Evolutionary conservation across 2,113 vertebrate genomes (phyloP).

Genomic region (Tenrec ecaudatus): DNA sequence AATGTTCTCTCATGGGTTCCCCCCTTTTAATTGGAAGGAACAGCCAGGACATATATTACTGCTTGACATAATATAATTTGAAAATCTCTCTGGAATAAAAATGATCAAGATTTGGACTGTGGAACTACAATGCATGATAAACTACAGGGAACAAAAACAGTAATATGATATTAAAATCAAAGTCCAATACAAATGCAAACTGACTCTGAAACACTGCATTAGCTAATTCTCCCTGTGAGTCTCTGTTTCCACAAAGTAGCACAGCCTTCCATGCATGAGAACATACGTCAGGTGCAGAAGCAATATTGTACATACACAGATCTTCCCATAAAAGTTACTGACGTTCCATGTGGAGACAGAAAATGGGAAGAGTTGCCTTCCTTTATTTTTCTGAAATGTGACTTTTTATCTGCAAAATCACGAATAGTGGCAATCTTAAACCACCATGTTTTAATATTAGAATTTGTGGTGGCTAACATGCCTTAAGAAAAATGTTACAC

Average conservation of each 20-base stretch:
- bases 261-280: not conserved
- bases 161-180: constrained; percentile 43
- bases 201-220: not conserved
- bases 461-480: not conserved
- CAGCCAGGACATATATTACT: not conserved
- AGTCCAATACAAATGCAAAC: not conserved
- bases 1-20: not conserved
- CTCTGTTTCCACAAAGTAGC: not conserved
- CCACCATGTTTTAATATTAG: not conserved
- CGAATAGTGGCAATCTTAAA: not conserved
- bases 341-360: not conserved
- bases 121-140: not conserved
- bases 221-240: not conserved
- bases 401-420: constrained; percentile 5
- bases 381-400: not conserved
- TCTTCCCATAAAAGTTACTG: not conserved
- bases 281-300: fast-evolving
- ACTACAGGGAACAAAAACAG: not conserved
- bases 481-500: not conserved
- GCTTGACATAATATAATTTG: not conserved
- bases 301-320: not conserved
- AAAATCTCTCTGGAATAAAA: constrained; percentile 5
- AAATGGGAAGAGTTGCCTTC: not conserved
- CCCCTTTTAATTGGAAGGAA: not conserved
- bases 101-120: constrained; percentile 14